phyloP scores from a whole-genome alignment of 1,140 invertebrate species.

The Cydia fagiglandana region DNA sequence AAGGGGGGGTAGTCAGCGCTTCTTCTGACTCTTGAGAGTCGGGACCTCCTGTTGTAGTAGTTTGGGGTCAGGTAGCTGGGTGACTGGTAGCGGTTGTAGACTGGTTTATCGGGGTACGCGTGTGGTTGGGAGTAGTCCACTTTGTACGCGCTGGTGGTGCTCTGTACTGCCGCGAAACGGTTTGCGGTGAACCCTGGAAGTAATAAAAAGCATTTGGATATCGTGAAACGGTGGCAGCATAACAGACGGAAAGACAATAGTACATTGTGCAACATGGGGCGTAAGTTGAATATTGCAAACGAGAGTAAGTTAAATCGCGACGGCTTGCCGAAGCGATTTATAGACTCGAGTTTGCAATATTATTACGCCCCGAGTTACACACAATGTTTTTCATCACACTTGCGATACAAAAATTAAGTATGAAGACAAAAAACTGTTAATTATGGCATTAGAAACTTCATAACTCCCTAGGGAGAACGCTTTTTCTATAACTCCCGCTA shows the following conservation, averaged over 20 bases:
- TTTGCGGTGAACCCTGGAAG: constrained; percentile 69
- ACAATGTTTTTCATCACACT: no score
- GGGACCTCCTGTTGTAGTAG: constrained; percentile 74
- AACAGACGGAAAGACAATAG: constrained; percentile 3
- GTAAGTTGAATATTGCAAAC: no score
- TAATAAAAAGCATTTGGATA: constrained; percentile 15
- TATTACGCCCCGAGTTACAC: no score
- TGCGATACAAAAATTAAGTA: no score
- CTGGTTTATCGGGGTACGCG: constrained; percentile 65
- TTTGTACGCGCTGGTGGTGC: constrained; percentile 75
- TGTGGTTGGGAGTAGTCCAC: constrained; percentile 76
- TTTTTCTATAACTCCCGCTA: no score
- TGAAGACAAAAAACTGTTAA: no score
- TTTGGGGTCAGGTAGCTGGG: constrained; percentile 65
- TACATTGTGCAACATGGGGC: no score
- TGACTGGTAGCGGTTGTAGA: constrained; percentile 70
- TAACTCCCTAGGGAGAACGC: no score
- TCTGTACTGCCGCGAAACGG: constrained; percentile 63
- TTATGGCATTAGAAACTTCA: no score
- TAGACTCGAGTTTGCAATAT: no score
- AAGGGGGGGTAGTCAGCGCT: constrained; percentile 79
- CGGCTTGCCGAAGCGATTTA: no score
- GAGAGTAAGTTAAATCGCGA: no score
- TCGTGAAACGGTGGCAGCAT: not conserved
- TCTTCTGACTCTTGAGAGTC: constrained; percentile 75